Percentiles rank a stretch among this genome's conserved stretches.
These are phyloP conservation scores for Acrossocheilus fasciatus DNA, from an alignment of 2,797 vertebrate species.

Conservation along the genomic window DNA sequence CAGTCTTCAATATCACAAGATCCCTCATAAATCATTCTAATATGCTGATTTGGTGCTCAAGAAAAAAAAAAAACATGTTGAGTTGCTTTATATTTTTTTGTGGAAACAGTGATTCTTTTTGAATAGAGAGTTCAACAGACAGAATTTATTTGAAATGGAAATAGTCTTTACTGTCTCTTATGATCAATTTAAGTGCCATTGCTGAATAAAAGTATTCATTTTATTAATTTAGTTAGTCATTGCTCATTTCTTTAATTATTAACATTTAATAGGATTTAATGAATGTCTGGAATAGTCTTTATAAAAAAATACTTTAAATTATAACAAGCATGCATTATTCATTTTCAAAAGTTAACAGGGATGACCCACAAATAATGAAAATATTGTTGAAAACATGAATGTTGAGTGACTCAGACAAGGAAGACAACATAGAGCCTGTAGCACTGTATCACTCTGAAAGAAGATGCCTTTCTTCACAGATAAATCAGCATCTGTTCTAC, in stretches of 20 bases:
- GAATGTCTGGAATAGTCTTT: neutral
- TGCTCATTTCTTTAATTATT: neutral
- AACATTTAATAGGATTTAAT: neutral
- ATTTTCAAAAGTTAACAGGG: neutral
- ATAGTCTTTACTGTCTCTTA: neutral
- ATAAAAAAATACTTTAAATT: neutral
- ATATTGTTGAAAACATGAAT: slow-evolving; percentile 1
- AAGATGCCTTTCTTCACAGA: slow-evolving; percentile 38
- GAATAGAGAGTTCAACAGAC: neutral
- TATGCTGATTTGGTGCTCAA: neutral
- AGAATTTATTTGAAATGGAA: neutral
- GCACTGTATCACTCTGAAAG: slow-evolving; percentile 25
- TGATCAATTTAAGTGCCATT: neutral
- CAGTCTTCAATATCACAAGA: neutral
- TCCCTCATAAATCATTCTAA: neutral
- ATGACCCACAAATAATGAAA: slow-evolving; percentile 1
- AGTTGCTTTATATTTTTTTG: neutral
- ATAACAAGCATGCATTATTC: neutral
- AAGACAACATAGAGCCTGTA: neutral
- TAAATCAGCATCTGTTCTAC: slow-evolving; percentile 35
- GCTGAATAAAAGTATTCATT: neutral
- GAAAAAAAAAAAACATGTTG: neutral
- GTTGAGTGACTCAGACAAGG: neutral
- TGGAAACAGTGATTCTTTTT: neutral
- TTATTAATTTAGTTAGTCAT: neutral